Percentiles rank a stretch among this genome's conserved stretches.
Conservation (phyloP, 2,888 invertebrate species). For the Athripsodes cinereus region DNA sequence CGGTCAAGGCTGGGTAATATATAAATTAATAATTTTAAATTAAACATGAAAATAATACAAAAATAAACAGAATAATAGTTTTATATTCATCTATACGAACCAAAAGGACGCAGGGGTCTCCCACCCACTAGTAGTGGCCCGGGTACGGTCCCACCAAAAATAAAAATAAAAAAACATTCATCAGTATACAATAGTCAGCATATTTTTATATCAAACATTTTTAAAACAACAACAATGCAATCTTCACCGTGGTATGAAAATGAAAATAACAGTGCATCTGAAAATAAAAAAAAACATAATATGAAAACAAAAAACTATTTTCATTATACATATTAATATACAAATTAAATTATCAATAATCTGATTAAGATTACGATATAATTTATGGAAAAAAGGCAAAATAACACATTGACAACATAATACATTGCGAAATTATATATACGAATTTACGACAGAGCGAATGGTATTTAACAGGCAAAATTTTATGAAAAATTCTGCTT, state of each 20-base stretch:
- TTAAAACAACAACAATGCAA: background rate
- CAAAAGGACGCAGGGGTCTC: constrained; percentile 23
- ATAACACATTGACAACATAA: no score
- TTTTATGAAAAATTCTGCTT: no score
- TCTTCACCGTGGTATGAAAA: no score
- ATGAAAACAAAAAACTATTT: background rate
- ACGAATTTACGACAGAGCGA: no score
- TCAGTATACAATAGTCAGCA: constrained; percentile 13
- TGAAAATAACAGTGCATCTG: background rate
- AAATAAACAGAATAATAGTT: background rate
- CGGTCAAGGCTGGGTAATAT: background rate
- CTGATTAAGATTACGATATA: no score
- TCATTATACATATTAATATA: background rate
- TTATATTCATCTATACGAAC: constrained; percentile 18
- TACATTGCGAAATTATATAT: no score
- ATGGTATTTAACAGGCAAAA: no score
- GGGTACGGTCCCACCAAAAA: constrained; percentile 25
- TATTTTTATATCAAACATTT: background rate
- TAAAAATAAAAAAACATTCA: constrained; percentile 22
- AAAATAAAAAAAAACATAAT: background rate
- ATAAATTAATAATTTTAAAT: background rate
- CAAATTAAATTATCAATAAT: no score
- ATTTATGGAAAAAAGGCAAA: no score
- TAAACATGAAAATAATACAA: background rate
- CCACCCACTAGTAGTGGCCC: constrained; percentile 21